Evolutionary conservation across 2,888 invertebrate genomes (phyloP).

Genomic region (Tineola bisselliella): DNA sequence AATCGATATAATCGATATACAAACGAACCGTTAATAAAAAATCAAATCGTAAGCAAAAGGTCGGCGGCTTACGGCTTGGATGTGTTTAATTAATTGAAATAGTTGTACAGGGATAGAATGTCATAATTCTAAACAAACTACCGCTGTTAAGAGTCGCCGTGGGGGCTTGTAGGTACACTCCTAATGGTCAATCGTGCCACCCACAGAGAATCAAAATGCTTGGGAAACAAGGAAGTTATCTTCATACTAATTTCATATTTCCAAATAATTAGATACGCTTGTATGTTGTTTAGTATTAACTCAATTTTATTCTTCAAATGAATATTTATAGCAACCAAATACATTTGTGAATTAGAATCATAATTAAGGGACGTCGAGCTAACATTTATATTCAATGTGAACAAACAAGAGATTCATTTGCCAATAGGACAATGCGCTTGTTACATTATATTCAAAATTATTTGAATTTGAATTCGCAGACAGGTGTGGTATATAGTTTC

Average conservation of each 20-base stretch:
- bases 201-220: conserved; percentile 5
- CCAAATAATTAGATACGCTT: not conserved
- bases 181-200: not conserved
- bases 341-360: no score
- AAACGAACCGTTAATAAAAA: conserved; percentile 4
- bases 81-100: conserved; percentile 49
- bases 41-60: conserved; percentile 2
- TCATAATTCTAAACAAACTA: conserved; percentile 40
- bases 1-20: conserved; percentile 1
- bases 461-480: no score
- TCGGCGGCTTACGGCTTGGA: conserved; percentile 5
- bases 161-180: conserved; percentile 20
- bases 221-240: not conserved
- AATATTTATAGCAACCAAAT: no score
- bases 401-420: no score
- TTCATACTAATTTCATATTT: not conserved
- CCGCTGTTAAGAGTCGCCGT: conserved; percentile 27
- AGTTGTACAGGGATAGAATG: conserved; percentile 40
- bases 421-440: no score
- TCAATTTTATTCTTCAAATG: not conserved
- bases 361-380: no score
- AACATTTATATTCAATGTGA: no score
- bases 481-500: no score
- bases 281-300: not conserved
- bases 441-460: no score